Base-by-base conservation (phyloP, 2,113 vertebrate species). In the Scomber japonicus region DNA sequence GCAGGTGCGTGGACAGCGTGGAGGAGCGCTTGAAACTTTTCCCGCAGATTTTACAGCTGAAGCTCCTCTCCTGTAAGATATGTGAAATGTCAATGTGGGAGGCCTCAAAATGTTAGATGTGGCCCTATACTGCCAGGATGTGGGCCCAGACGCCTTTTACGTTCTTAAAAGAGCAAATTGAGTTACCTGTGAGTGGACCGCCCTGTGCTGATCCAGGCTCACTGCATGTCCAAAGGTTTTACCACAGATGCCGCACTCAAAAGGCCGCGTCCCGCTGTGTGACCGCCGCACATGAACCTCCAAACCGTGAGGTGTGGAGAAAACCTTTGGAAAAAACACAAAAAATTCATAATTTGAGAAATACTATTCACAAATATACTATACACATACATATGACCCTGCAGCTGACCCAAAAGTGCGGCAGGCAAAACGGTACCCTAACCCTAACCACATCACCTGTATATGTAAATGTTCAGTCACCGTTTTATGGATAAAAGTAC, bases 11-110 rank as follows among this genome's bases (percentile, higher is more conserved):
- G 81, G 98, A 99, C 76, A 99, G 92, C 0, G 98, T 99, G 69
- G 98, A 99, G 1, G 98, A 99, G 65, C 98, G 96, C 93, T 99
- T 99, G 85, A 99, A 99, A 89, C 96, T 98, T 93, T 99, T 99
- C 44, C 97, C 96, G 63, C 98, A 99, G 82, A 99, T 99, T 92
- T 98, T 98, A 85, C 98, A 99, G 91, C 97, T 97, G 91, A 98
- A 99, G 87, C 96, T 97, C 64, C 97, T 96, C 82, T 98, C 98
- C 98, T 99, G 88, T 3, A 48, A 57, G 46, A 59, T 0, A 24
- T 3, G 0, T 5, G 13, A 21, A 10, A 8, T 50, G 1, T 83
- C 17, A 78, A 16, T 6, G n/a, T 60, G 19, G 30, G 2, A 69
- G 44, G n/a, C 44, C 72, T 48, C 0, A 6, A 56, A 19, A 31